Evolutionary conservation across 1,140 invertebrate species (phyloP).

Genomic region (Heterodera carotae): DNA sequence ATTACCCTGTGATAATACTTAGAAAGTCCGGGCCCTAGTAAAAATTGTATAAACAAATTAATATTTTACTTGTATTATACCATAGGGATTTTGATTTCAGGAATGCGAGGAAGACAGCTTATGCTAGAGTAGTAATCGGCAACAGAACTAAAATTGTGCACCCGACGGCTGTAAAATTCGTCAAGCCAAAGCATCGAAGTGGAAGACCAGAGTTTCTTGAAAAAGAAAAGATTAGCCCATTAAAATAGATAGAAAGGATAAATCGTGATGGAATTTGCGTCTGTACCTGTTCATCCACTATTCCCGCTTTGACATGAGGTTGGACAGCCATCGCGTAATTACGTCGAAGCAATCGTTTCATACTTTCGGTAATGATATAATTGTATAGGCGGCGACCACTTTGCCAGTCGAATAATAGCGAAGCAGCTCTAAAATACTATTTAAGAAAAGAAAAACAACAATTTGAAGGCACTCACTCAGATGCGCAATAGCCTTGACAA

Average conservation of each 20-base stretch:
- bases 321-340: slow-evolving; percentile 78
- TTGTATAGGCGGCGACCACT: slow-evolving; percentile 83
- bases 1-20: no score
- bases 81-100: slow-evolving; percentile 73
- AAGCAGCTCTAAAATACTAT: slow-evolving; percentile 72
- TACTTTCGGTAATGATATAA: slow-evolving; percentile 88
- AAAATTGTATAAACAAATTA: no score
- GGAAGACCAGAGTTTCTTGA: slow-evolving; percentile 77
- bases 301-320: slow-evolving; percentile 73
- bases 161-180: slow-evolving; percentile 80
- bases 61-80: slow-evolving; percentile 65
- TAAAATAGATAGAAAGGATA: no score
- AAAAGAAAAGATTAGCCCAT: slow-evolving; percentile 31
- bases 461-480: slow-evolving; percentile 72
- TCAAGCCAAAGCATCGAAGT: slow-evolving; percentile 83
- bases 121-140: slow-evolving; percentile 74
- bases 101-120: slow-evolving; percentile 68
- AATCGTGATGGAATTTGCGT: no score
- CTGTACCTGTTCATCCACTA: slow-evolving; percentile 66
- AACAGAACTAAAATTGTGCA: slow-evolving; percentile 76
- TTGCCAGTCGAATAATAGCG: slow-evolving; percentile 80
- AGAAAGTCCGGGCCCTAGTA: no score
- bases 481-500: slow-evolving; percentile 86
- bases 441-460: slow-evolving; percentile 48
- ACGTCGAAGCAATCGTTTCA: slow-evolving; percentile 79